Evolutionary conservation across 2,888 invertebrate genomes (phyloP).

Genomic region (Lasioglossum oenotherae): DNA sequence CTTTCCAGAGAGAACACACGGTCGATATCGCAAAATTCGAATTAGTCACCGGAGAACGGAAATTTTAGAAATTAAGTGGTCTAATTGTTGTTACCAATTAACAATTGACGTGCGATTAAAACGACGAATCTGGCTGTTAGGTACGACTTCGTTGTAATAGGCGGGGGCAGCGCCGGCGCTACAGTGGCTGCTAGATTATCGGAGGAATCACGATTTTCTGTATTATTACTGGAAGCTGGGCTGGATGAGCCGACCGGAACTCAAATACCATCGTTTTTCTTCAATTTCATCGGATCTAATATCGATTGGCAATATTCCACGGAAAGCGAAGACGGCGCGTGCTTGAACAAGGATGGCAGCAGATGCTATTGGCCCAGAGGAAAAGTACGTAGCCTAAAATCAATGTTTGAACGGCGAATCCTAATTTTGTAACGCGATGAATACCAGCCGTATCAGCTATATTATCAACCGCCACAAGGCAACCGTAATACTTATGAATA

Average conservation of each 20-base stretch:
- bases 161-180: slow-evolving; percentile 90
- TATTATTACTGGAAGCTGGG: slow-evolving; percentile 91
- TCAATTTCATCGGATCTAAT: slow-evolving; percentile 93
- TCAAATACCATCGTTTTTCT: slow-evolving; percentile 95
- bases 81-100: too few relatives aligned
- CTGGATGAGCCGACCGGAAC: slow-evolving; percentile 95
- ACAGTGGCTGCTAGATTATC: slow-evolving; percentile 90
- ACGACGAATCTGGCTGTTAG: slow-evolving; percentile 57
- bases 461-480: too few relatives aligned
- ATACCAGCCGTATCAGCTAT: too few relatives aligned
- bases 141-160: slow-evolving; percentile 92
- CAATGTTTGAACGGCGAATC: background rate
- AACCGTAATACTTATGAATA: too few relatives aligned
- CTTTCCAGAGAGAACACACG: background rate
- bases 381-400: slow-evolving; percentile 86
- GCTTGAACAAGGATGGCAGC: slow-evolving; percentile 89
- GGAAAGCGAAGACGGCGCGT: slow-evolving; percentile 92
- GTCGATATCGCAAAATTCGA: background rate
- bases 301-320: slow-evolving; percentile 96
- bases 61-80: slow-evolving; percentile 6
- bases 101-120: background rate
- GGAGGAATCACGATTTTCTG: slow-evolving; percentile 90
- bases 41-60: background rate
- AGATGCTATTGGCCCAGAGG: slow-evolving; percentile 95
- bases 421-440: background rate